phyloP scores from a whole-genome alignment of 2,797 vertebrate genomes.

The Rousettus madagascariensis region DNA sequence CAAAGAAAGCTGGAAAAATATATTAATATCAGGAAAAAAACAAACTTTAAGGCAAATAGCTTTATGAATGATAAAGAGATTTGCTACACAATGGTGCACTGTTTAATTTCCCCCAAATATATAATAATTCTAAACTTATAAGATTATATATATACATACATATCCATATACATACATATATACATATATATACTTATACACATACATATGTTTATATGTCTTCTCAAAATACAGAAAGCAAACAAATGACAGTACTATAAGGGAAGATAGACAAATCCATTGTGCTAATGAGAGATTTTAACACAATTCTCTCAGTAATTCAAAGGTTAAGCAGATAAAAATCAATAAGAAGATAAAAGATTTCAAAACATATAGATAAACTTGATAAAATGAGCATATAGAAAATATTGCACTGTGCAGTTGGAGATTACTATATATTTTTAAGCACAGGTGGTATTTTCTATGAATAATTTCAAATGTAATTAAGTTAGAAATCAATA shows the following conservation, averaged over 20 bases:
- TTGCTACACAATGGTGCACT: neutral
- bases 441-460: conserved; percentile 16
- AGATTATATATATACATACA: neutral
- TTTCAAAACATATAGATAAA: neutral
- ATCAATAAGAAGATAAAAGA: neutral
- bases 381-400: neutral
- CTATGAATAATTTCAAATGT: conserved; percentile 50
- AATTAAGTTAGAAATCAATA: conserved; percentile 47
- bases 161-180: neutral
- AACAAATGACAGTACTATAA: neutral
- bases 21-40: neutral
- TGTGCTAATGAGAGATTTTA: neutral
- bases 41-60: neutral
- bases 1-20: conserved; percentile 11
- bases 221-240: neutral
- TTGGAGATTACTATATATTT: conserved; percentile 17
- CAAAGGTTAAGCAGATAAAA: neutral
- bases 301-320: neutral
- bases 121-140: neutral
- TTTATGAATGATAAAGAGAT: neutral
- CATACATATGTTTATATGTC: neutral
- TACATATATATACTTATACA: neutral
- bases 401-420: neutral
- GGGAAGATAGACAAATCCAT: neutral
- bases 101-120: neutral